A percentile compares a stretch with the other conserved stretches of the same genome.
These are phyloP conservation scores for Hirtodrosophila alboralis DNA, from an alignment of 2,888 invertebrate genomes.

Conservation along the genomic window DNA sequence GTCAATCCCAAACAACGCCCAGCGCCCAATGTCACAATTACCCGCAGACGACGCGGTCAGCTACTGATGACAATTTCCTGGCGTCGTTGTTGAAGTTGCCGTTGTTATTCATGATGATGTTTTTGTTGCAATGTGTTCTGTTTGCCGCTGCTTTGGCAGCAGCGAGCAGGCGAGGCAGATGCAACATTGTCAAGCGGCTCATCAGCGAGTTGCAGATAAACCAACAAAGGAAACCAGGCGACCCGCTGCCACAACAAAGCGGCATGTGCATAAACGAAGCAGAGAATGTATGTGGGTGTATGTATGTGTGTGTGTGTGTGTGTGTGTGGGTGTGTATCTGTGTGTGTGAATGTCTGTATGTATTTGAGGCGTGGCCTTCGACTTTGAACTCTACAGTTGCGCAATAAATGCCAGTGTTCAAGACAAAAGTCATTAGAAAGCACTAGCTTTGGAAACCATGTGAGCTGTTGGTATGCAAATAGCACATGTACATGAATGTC, in stretches of 20 bases:
- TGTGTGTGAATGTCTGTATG: background rate
- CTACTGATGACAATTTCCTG: conserved; percentile 71
- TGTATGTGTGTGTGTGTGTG: background rate
- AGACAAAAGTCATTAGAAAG: background rate
- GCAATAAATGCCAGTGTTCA: conserved; percentile 3
- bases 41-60: conserved; percentile 64
- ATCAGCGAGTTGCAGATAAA: conserved; percentile 54
- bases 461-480: too few relatives aligned
- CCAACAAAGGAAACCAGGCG: conserved; percentile 26
- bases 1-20: conserved; percentile 45
- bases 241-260: conserved; percentile 39
- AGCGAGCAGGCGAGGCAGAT: conserved; percentile 46
- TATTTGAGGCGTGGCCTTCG: conserved; percentile 18
- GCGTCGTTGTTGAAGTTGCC: conserved; percentile 30
- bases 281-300: background rate
- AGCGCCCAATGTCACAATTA: conserved; percentile 63
- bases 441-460: too few relatives aligned
- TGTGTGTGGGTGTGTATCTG: background rate
- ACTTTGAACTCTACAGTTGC: conserved; percentile 17
- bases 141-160: conserved; percentile 38
- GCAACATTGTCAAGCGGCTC: conserved; percentile 61
- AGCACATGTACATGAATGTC: too few relatives aligned
- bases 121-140: conserved; percentile 11
- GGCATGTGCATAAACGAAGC: conserved; percentile 16
- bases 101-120: conserved; percentile 13